Evolutionary conservation across 2,888 invertebrate genomes (phyloP), one percentile per base, ranked within the genome.

Genomic region (Apodemia mormo): DNA sequence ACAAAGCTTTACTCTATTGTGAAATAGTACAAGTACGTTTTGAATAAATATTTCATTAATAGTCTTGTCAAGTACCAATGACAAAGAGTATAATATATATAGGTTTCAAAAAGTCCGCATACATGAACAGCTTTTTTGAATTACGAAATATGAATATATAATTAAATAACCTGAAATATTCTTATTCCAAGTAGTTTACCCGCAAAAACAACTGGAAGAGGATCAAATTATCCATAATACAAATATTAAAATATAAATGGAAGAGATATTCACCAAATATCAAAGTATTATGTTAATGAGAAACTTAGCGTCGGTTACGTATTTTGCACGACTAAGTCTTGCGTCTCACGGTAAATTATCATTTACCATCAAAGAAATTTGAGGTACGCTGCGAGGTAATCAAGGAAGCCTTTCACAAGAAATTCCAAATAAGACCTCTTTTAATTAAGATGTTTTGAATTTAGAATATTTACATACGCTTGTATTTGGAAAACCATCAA

Each of bases 311-410:
- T 54, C 22, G 54, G 54, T 8, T 64, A 64, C 37, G 64, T 64
- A 37, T 64, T 64, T 64, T 64, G 37, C 64, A 37, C 64, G 64
- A 64, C 64, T 64, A 14, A 64, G 64, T 64, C 64, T 33, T 37
- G 30, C 64, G 64, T 64, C 64, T 64, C 64, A 64, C 22, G 64
- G 64, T 64, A 64, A 37, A 64, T 64, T 64, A 64, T 64, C 64
- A 64, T 64, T 64, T 33, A 64, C 37, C 64, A 64, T 64, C 64
- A 64, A 64, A 64, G 64, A 64, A 64, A 64, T 64, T 64, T 64
- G 64, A 64, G 64, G 64, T 37, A 37, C 64, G 64, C 64, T 64
- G 64, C n/a, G 64, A 64, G 37, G 64, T 61, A 61, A 61, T 61
- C 61, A 61, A 61, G 61, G 61, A 61, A 14, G 61, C 61, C 61